Percentiles rank a stretch among this genome's conserved stretches.
phyloP scores from a whole-genome alignment of 2,888 invertebrate species.

The Ariolimax columbianus region DNA sequence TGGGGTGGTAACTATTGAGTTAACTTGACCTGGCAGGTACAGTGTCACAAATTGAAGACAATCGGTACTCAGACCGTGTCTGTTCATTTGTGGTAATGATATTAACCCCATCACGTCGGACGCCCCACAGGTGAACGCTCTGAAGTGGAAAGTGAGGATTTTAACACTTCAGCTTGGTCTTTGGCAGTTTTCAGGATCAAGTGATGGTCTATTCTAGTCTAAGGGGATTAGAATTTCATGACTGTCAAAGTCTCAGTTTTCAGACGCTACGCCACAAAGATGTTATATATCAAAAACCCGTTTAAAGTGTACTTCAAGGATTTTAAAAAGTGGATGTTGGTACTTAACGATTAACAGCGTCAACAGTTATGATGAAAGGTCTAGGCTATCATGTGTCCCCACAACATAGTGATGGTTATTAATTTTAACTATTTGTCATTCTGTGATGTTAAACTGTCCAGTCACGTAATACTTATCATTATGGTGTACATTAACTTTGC shows the following conservation, averaged over 20 bases:
- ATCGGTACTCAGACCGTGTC: slow-evolving; percentile 24
- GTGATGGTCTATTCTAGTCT: neutral
- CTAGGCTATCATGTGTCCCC: too few species aligned
- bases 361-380: too few species aligned
- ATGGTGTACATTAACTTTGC: too few species aligned
- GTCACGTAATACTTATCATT: too few species aligned
- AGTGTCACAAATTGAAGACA: slow-evolving; percentile 25
- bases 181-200: neutral
- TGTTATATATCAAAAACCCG: neutral
- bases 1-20: slow-evolving; percentile 38
- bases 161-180: slow-evolving; percentile 18
- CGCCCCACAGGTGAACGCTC: slow-evolving; percentile 25
- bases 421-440: too few species aligned
- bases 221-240: neutral
- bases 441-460: too few species aligned
- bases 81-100: slow-evolving; percentile 47
- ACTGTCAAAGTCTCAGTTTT: neutral
- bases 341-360: too few species aligned
- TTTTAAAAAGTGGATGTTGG: too few species aligned
- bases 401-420: too few species aligned
- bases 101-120: slow-evolving; percentile 31
- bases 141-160: slow-evolving; percentile 22
- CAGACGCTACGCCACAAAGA: neutral
- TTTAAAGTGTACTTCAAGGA: too few species aligned
- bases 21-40: slow-evolving; percentile 38